Evolutionary conservation across 1,140 invertebrate genomes (phyloP).

Genomic region (Phocides pigmalion): DNA sequence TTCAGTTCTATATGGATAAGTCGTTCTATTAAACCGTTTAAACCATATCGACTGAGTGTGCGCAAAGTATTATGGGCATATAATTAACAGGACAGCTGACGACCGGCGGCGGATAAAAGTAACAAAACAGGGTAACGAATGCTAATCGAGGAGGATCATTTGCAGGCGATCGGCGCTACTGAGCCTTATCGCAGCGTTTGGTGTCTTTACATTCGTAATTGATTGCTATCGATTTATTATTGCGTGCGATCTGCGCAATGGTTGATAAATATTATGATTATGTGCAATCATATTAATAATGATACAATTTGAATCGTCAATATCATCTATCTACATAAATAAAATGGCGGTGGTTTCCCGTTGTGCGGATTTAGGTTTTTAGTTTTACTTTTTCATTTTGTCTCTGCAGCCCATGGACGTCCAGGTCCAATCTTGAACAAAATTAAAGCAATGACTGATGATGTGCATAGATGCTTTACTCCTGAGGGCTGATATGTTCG

Average conservation of each 20-base stretch:
- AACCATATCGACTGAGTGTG: neutral
- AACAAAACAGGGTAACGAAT: neutral
- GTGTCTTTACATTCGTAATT: constrained; percentile 28
- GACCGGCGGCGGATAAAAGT: neutral
- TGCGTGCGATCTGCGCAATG: constrained; percentile 10
- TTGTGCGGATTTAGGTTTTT: too few relatives aligned
- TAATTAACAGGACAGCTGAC: constrained; percentile 17
- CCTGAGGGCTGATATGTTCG: too few relatives aligned
- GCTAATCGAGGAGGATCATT: constrained; percentile 8
- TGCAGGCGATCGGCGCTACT: neutral
- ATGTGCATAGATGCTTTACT: too few relatives aligned
- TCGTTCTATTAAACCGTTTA: too few relatives aligned
- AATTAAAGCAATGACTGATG: too few relatives aligned
- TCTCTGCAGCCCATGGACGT: too few relatives aligned
- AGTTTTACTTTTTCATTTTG: too few relatives aligned
- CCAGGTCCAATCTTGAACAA: too few relatives aligned
- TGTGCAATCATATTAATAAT: neutral
- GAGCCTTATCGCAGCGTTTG: constrained; percentile 20
- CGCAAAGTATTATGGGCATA: neutral
- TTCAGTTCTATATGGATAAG: too few relatives aligned
- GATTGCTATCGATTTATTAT: constrained; percentile 22
- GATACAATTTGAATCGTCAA: too few relatives aligned
- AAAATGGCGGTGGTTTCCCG: too few relatives aligned
- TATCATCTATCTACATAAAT: too few relatives aligned
- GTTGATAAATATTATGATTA: constrained; percentile 19